Evolutionary conservation across 2,888 invertebrate genomes (phyloP), one percentile per base, ranked within the genome.

Genomic region (Hypsopygia costalis): DNA sequence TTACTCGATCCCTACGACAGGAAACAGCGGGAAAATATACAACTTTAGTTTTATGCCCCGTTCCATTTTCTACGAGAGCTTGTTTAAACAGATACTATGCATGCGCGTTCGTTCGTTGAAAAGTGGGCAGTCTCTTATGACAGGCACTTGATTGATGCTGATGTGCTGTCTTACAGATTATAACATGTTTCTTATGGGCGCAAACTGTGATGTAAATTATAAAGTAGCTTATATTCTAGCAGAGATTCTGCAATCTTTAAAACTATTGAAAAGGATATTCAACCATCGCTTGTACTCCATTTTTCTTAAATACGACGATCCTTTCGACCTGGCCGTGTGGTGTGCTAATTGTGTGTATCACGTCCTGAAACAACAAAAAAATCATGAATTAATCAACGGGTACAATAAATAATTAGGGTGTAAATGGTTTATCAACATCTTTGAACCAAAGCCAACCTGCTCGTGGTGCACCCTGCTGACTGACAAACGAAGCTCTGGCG

Each of bases 301-400:
- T 98, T 90, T 98, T 98, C 92, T 98, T 98, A 91, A 98, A 98
- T 71, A 99, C 98, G 52, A 99, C 99, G 85, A 99, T 98, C 74
- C 99, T 94, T 61, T 97, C 93, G 31, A 99, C 98, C 78, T 96
- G 95, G 34, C 99, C 99, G 90, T 96, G 97, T 48, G 97, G 94
- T 63, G 94, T 93, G 86, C 97, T 98, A 81, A 99, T 99, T 63
- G 98, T 98, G 91, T 98, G 97, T 77, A 99, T 93, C 46, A 99
- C 98, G 87, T 99, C 98, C 98, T 98, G 94, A 1, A 95, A 95
- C 90, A 91, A 85, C 1, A 51, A 8, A 76, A 72, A 70, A 60
- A n/a, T n/a, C n/a, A n/a, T n/a, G n/a, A n/a, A n/a, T n/a, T n/a
- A n/a, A n/a, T n/a, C n/a, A n/a, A n/a, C n/a, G n/a, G n/a, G n/a